A percentile compares a stretch with the other conserved stretches of the same genome.
These are phyloP conservation scores for Muricea muricata DNA, from an alignment of 92 coral and sea anemone species.

Conservation along the genomic window DNA sequence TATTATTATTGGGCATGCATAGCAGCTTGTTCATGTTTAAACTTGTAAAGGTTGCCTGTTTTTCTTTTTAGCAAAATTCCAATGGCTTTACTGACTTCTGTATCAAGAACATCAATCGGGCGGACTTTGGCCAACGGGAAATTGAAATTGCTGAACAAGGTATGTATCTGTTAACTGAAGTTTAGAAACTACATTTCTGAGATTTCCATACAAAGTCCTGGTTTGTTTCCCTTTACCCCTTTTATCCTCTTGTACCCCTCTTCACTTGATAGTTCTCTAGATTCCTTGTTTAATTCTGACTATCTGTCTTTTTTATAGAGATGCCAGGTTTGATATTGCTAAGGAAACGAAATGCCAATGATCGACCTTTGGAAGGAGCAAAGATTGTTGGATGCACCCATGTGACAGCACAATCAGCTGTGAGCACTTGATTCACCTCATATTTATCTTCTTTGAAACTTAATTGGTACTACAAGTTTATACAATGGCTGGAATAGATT, in stretches of 20 bases:
- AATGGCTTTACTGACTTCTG: constrained; percentile 98
- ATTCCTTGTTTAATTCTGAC: too few species aligned
- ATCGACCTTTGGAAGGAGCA: constrained; percentile 98
- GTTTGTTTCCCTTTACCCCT: too few species aligned
- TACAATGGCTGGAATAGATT: too few species aligned
- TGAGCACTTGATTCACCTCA: constrained; percentile 55
- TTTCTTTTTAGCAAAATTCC: constrained; percentile 89
- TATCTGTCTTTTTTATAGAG: constrained; percentile 65
- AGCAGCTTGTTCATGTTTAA: background rate
- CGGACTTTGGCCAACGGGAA: constrained; percentile 99
- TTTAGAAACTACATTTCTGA: background rate
- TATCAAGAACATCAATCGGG: constrained; percentile 98
- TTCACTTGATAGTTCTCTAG: too few species aligned
- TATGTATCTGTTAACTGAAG: constrained; percentile 53
- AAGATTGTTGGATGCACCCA: constrained; percentile 99
- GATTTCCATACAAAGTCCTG: too few species aligned
- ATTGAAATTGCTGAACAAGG: constrained; percentile 99
- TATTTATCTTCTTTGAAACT: too few species aligned
- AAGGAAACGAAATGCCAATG: constrained; percentile 95
- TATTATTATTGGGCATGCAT: background rate
- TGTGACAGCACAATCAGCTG: constrained; percentile 99
- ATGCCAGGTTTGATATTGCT: constrained; percentile 99
- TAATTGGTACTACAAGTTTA: too few species aligned
- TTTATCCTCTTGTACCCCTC: too few species aligned
- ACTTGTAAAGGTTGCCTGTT: background rate